Evolutionary conservation across 2,888 invertebrate species (phyloP), one percentile per base, ranked within the genome.

Genomic region (Isoperla grammatica): DNA sequence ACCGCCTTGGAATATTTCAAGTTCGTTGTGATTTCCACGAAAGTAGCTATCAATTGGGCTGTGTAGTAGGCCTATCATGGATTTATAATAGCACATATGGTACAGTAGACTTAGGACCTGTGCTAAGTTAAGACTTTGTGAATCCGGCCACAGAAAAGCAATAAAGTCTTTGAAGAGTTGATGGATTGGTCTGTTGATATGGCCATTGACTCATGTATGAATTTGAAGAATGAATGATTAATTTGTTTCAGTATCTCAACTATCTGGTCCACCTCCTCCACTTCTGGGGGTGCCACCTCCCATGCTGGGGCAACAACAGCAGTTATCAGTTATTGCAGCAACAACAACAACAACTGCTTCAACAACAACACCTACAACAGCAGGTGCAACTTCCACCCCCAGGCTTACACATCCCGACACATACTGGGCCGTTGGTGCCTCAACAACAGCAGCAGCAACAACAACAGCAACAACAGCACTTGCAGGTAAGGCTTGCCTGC

Each of bases 331-430:
- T 61, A 6, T 60, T 55, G 37, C 58, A 73, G 50, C 74, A 61
- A n/a, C 64, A 62, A 13, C 61, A 55, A 13, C 62, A 62, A 17
- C 62, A 22, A 39, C 58, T 40, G 37, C 42, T 19, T 17, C 63
- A 57, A 11, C 64, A 62, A 19, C 60, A 62, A 9, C 62, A 49
- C 20, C 43, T 65, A 39, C 61, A 61, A 43, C 61, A 62, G 22
- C 66, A 65, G 29, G 60, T 66, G 9, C 64, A 61, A 48, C 57
- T 73, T 53, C 74, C 73, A 55, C 74, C 75, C 20, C 72, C 75
- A 29, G 73, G 74, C 46, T 70, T 75, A 42, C 75, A 75, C 61
- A 74, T 74, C 63, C 73, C 73, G 23, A 66, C 71, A 13, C 75
- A 75, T 63, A 69, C 70, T 43, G 74, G 73, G 35, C 72, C 74